Evolutionary conservation across 1,140 invertebrate species (phyloP), one percentile per base, ranked within the genome.

Genomic region (Polypedilum vanderplanki): DNA sequence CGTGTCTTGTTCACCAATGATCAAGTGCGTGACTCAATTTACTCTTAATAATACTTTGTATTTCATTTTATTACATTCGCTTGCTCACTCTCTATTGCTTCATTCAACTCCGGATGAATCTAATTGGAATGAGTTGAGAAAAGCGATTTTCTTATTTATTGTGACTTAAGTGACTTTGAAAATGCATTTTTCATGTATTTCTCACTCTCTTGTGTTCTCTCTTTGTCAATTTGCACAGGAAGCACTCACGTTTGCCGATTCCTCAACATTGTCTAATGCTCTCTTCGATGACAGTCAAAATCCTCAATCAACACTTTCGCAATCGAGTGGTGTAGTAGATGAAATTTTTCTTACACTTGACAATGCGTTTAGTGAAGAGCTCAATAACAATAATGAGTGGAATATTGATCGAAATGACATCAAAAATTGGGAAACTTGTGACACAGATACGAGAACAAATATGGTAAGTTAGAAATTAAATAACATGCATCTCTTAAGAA

Each of bases 321-420:
- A 76, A 76, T 22, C 75, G 78, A 76, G 41, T 77, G 1, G 67
- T 75, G 78, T 81, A 74, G 89, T 92, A 2, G 90, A 92, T 76
- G 90, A 92, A 77, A 85, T 92, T 76, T 80, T 92, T 70, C 81
- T 92, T 41, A 90, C 90, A 3, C 79, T 92, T 67, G 90, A 92
- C 76, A 86, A 85, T 75, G 81, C 85, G 22, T 90, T 89, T 78
- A 87, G 88, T 10, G 89, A 90, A 78, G 90, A 91, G 78, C 46
- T 57, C 3, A 57, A 57, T 3, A 57, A 57, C 15, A 57, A 57
- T 12, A 57, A 57, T 3, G 46, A 57, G 3, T 57, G 46, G 46
- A 57, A 57, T 57, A 57, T 57, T 57, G 46, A 57, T 57, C 46
- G 46, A 57, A 57, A 57, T 57, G 46, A 57, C n/a, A 57, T 57